Evolutionary conservation across 92 coral and sea anemone genomes (phyloP), one percentile per base, ranked within the genome.

Genomic region (Zoanthus solanderi): DNA sequence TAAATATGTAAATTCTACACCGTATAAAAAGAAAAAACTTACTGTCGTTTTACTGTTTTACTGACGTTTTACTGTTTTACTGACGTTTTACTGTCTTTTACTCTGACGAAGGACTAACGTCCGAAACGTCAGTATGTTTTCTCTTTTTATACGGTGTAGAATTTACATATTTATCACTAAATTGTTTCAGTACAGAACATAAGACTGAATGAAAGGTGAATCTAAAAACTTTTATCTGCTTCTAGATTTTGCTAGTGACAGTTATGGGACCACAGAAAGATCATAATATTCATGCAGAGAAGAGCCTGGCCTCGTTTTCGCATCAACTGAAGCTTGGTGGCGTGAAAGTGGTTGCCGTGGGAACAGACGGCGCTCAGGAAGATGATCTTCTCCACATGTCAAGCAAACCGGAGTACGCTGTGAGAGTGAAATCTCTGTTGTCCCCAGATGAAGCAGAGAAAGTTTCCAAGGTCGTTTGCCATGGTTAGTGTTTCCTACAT

Each of bases 191-290:
- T 37, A 37, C 2, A 37, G 4, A 37, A 37, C 42, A 37, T 4
- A 37, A 37, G 42, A 37, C 42, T 37, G 4, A 37, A 37, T 0
- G 2, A 37, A 37, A 37, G 42, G 0, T 63, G 7, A 16, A 16
- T 37, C 52, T 47, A 6, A 60, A 58, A 46, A 4, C 48, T 30
- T 14, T 45, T n/a, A 53, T 29, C 47, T 46, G 28, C n/a, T 29
- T 68, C 92, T 88, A 92, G 89, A 93, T 94, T 83, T 92, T 95
- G 29, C 83, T 95, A 4, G 87, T 95, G 37, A 87, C 92, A 32
- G 95, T 92, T 50, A 88, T 93, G 83, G 98, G 98, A 76, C 93
- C 98, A 11, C 98, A 95, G 85, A 93, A 95, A 48, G 98, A 95
- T 72, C 96, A 93, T 68, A 95, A 95, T 87, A 91, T 95, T 56